phyloP scores from a whole-genome alignment of 2,888 invertebrate species.

The Phortica magna region DNA sequence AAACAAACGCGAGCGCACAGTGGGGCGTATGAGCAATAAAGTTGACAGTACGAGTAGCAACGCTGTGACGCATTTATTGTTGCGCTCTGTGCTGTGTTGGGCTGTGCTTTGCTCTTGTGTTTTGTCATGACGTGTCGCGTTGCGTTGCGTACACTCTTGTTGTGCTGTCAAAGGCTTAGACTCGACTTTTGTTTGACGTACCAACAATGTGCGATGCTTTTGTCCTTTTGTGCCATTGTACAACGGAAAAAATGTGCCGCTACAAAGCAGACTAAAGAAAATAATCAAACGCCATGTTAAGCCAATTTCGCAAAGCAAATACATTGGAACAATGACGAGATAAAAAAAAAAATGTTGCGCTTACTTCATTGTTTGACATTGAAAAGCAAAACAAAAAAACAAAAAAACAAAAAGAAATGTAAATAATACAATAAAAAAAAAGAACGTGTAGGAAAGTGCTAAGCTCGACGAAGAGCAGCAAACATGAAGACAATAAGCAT shows the following conservation, averaged over 20 bases:
- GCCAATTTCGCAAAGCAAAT: slow-evolving; percentile 21
- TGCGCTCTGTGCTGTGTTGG: too few species aligned
- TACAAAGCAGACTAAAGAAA: neutral
- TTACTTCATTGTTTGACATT: slow-evolving; percentile 1
- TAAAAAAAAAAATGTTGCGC: neutral
- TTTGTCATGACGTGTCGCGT: too few species aligned
- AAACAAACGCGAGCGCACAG: slow-evolving; percentile 33
- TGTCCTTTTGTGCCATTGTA: neutral
- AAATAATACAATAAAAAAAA: neutral
- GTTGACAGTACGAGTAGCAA: slow-evolving; percentile 40
- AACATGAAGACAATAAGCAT: neutral
- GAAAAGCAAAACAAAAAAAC: neutral
- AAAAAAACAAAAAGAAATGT: neutral
- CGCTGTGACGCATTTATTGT: neutral
- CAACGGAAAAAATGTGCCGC: slow-evolving; percentile 3
- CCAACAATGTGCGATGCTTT: neutral
- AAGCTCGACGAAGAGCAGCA: neutral
- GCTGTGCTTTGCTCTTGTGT: too few species aligned
- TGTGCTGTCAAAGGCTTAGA: slow-evolving; percentile 32
- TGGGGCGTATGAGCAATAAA: slow-evolving; percentile 55
- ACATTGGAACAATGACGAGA: neutral
- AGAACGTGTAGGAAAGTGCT: neutral
- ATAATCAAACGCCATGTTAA: slow-evolving; percentile 20
- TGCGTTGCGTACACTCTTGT: neutral
- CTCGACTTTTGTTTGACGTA: slow-evolving; percentile 14